Conservation (phyloP, 2,113 vertebrate genomes). For the Picathartes gymnocephalus region DNA sequence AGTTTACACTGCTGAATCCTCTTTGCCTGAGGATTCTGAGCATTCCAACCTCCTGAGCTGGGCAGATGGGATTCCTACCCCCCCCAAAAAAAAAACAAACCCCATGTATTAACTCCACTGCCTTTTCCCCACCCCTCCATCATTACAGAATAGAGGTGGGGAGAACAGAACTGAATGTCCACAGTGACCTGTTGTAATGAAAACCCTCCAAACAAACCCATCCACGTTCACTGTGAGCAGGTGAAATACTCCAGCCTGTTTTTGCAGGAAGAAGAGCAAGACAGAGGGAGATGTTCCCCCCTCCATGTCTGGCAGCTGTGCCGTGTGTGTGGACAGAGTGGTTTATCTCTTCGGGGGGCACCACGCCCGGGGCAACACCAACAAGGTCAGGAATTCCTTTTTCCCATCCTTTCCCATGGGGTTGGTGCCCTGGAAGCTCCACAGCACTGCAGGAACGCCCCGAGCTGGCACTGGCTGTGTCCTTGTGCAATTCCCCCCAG, state of each 20-base stretch:
- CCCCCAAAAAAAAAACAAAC: no score
- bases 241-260: neutral
- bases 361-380: constrained; percentile 90
- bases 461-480: accelerated
- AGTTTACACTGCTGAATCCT: neutral
- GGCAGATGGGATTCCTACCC: neutral
- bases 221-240: accelerated
- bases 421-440: neutral
- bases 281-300: constrained; percentile 86
- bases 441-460: neutral
- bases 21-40: neutral
- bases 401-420: accelerated
- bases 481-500: neutral
- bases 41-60: neutral
- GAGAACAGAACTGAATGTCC: no score
- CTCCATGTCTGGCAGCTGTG: constrained; percentile 96
- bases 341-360: constrained; percentile 95
- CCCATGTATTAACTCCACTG: neutral
- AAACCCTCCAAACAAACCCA: accelerated
- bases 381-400: constrained; percentile 74
- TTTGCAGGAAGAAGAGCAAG: constrained; percentile 81
- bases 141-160: neutral
- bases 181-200: accelerated
- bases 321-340: constrained; percentile 86
- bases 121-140: neutral